Conservation (phyloP, 2,113 vertebrate genomes). For the Gobio gobio region DNA sequence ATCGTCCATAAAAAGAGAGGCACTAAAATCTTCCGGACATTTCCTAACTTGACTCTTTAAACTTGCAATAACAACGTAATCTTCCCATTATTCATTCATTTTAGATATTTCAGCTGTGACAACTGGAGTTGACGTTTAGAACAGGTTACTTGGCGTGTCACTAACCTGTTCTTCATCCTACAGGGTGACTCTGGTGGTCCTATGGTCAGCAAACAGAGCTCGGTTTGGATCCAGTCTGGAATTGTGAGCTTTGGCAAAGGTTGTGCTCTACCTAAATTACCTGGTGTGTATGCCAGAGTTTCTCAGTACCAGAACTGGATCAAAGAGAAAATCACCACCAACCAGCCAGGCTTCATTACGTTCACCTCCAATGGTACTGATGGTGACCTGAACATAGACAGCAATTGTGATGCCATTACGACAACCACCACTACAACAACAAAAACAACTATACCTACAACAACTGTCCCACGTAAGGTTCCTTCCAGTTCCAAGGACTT, state of each 20-base stretch:
- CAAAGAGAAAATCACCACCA: conserved; percentile 16
- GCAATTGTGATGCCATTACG: not conserved
- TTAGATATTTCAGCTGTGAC: not conserved
- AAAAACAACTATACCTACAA: not conserved
- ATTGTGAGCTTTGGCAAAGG: conserved; percentile 81
- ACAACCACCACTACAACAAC: not conserved
- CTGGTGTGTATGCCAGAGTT: conserved; percentile 53
- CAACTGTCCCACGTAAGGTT: conserved; percentile 27
- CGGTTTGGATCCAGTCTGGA: conserved; percentile 57
- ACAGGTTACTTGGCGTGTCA: not conserved
- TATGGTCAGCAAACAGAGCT: conserved; percentile 42
- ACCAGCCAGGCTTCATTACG: conserved; percentile 51
- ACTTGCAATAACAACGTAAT: not conserved
- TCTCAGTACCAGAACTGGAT: conserved; percentile 51
- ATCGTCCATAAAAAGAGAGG: no score
- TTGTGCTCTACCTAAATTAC: conserved; percentile 62
- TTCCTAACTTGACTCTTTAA: not conserved
- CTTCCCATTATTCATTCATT: not conserved
- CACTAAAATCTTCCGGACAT: no score
- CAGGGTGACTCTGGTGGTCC: conserved; percentile 85
- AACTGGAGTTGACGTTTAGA: not conserved
- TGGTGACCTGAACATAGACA: conserved; percentile 58
- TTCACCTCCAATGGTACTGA: conserved; percentile 62
- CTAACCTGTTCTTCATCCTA: conserved; percentile 48
- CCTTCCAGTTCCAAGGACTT: not conserved